Evolutionary conservation across 2,113 vertebrate genomes (phyloP), one percentile per base, ranked within the genome.

Genomic region (Orientallactaga bullata): DNA sequence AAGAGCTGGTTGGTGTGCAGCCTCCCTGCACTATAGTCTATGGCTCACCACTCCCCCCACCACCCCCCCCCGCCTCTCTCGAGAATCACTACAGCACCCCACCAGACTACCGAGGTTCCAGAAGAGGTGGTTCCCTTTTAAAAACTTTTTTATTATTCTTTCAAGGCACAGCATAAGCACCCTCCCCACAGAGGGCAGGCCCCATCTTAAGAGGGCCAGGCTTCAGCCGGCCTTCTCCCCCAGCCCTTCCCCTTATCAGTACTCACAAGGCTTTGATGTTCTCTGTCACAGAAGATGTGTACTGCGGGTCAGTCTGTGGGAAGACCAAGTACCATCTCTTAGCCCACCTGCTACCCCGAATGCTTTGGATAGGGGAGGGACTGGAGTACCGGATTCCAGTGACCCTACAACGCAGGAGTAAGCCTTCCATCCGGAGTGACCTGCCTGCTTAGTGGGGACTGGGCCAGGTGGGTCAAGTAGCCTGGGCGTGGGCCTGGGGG

Each of bases 221-320:
- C 85, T n/a, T 51, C 90, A 51, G 89, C 77, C 87, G 30, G 35
- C 58, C 93, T 80, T 85, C 83, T 91, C 65, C 60, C 83, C 94
- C 76, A 81, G 91, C 91, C 80, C 69, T 60, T 88, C 20, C 11
- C 4, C 60, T 68, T 6, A 55, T 85, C 86, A 89, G 71, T 93
- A 98, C 98, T 99, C 98, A 99, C 98, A 98, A 97, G 98, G 95
- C 98, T 97, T 98, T 98, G 96, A 99, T 98, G 94, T 98, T 99
- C 85, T 99, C 98, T 76, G 98, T 98, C 93, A 99, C 98, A 92
- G 97, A 96, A 0, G 98, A 98, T 55, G 98, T 98, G 96, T 99
- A 99, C 96, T 98, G 98, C 0, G 98, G 96, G 94, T 99, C 98
- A 0, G 98, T 98, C 98, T 99, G 98, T 37, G 98, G 97, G 76